Evolutionary conservation across 2,888 invertebrate genomes (phyloP).

Genomic region (Lithophane ornitopus): DNA sequence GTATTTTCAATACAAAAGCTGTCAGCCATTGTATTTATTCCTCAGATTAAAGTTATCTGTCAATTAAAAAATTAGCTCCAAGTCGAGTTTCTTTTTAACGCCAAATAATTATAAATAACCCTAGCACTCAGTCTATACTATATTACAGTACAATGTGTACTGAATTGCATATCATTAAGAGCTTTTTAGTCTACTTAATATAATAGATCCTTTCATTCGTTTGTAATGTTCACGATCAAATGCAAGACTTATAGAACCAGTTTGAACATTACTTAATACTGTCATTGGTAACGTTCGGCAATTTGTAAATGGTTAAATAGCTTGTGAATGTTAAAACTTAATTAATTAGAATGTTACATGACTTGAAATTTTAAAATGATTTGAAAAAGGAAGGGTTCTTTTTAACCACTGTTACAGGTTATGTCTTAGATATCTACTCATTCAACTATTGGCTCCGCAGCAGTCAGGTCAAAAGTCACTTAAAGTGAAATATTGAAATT

Average conservation of each 20-base stretch:
- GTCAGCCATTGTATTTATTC: not conserved
- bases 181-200: not conserved
- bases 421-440: too few species aligned
- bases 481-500: not conserved
- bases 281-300: constrained; percentile 2
- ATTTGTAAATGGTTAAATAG: not conserved
- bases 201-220: not conserved
- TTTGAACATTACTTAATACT: constrained; percentile 27
- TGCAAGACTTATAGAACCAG: constrained; percentile 1
- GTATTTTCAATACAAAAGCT: not conserved
- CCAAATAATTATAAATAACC: not conserved
- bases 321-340: not conserved
- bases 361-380: not conserved
- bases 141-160: not conserved
- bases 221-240: constrained; percentile 3
- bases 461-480: not conserved
- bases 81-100: not conserved
- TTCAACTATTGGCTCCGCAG: not conserved
- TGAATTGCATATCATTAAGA: not conserved
- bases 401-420: too few species aligned
- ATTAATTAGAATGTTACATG: not conserved
- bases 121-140: not conserved
- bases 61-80: not conserved
- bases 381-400: not conserved
- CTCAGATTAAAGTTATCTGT: not conserved